Evolutionary conservation across 2,797 vertebrate genomes (phyloP).

Genomic region (Falco biarmicus): DNA sequence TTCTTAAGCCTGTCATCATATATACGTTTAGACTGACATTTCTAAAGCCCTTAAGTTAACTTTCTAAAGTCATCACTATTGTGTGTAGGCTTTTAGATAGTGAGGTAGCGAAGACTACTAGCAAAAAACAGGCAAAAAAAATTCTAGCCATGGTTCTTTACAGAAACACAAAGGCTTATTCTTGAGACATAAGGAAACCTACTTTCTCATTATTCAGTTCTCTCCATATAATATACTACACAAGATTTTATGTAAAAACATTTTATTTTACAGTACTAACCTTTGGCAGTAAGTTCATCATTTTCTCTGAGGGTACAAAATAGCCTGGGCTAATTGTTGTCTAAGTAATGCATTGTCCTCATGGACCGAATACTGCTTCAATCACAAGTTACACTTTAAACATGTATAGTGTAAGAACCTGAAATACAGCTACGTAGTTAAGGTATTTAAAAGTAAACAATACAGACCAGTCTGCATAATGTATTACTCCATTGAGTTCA

Average conservation of each 20-base stretch:
- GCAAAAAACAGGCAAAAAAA: neutral
- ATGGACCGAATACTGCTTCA: neutral
- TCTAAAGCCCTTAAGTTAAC: neutral
- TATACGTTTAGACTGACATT: neutral
- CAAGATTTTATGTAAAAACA: fast-evolving
- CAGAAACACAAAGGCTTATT: neutral
- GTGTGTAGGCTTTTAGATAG: neutral
- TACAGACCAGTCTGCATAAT: neutral
- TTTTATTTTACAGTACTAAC: neutral
- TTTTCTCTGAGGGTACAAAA: neutral
- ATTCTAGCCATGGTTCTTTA: neutral
- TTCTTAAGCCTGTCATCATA: neutral
- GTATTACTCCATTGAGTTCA: neutral
- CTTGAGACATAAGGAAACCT: neutral
- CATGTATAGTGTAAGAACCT: neutral
- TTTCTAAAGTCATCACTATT: neutral
- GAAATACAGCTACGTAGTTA: neutral
- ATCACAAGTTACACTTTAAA: neutral
- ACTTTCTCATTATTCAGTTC: neutral
- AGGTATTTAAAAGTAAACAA: neutral
- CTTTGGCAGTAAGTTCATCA: neutral
- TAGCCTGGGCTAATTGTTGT: neutral
- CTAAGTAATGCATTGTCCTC: neutral
- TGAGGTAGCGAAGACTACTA: neutral
- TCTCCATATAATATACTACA: neutral